Conservation (phyloP, 30 jellyfish, hydroid and myxozoan genomes). For the Phacellophora camtschatica region DNA sequence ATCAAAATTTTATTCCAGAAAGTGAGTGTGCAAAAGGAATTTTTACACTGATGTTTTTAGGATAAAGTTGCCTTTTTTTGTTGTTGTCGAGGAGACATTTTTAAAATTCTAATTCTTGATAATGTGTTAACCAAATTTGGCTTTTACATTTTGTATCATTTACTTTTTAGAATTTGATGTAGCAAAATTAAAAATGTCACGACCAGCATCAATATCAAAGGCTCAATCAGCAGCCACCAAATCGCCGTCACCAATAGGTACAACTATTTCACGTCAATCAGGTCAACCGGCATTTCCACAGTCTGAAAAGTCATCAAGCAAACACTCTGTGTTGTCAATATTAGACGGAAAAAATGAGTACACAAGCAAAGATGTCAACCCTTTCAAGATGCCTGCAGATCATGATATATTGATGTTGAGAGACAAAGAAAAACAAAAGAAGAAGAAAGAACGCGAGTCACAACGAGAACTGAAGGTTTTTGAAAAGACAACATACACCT, state of each 20-base stretch:
- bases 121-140: too few species aligned
- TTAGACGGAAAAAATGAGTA: background rate
- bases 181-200: conserved; percentile 58
- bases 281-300: conserved; percentile 47
- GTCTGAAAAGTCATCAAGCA: conserved; percentile 52
- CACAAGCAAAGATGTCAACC: conserved; percentile 63
- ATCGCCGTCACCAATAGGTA: conserved; percentile 19
- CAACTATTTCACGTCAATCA: conserved; percentile 24
- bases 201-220: conserved; percentile 29
- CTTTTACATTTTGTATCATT: too few species aligned
- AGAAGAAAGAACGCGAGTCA: conserved; percentile 82
- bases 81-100: too few species aligned
- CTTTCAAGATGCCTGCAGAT: conserved; percentile 93
- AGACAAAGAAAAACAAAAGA: conserved; percentile 90
- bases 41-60: too few species aligned
- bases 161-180: too few species aligned
- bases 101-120: too few species aligned
- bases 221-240: conserved; percentile 38
- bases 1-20: too few species aligned
- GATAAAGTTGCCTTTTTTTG: too few species aligned
- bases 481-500: conserved; percentile 90
- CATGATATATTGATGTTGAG: conserved; percentile 82
- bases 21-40: too few species aligned
- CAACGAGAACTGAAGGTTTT: conserved; percentile 82
- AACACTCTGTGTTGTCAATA: conserved; percentile 27